Evolutionary conservation across 2,113 vertebrate genomes (phyloP), one percentile per base, ranked within the genome.

Genomic region (Neotoma lepida): DNA sequence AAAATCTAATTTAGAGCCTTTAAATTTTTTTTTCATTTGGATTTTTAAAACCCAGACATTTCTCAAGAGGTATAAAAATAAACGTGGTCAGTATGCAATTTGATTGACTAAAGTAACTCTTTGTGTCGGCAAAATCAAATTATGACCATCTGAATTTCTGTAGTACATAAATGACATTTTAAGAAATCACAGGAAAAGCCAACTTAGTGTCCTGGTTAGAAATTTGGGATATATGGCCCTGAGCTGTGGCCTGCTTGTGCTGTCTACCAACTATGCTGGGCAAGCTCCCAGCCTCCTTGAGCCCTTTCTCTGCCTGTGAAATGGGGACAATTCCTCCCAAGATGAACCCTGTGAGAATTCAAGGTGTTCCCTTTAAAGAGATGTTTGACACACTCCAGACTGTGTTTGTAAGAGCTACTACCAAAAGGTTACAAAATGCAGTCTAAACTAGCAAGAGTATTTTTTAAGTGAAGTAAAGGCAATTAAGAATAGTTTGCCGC

Each of bases 1-100:
- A 97, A 97, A 97, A 97, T 97, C 93, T 96, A 93, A 97, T 97
- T 97, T 97, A 90, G 93, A 78, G 64, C 85, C 93, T 92, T 96
- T 86, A 46, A 17, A 14, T 39, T 14, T 41, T 89, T 96, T 93
- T 93, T 86, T 64, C 85, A 94, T 93, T 96, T 95, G 86, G 77
- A 96, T 82, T 91, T 96, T 96, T 94, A 28, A 88, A 96, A 88
- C 68, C 39, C 84, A 86, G 76, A 90, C 51, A 7, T 95, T 74
- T 95, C 88, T 58, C 88, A 10, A 95, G 73, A 95, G 64, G 80
- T 77, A 91, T 26, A 92, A 30, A 94, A 70, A 76, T 93, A 76
- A 81, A 86, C 39, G 46, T 51, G 77, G 46, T 88, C 92, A 92
- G 93, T 35, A 8, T 90, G 66, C 90, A 78, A 90, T 70, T 77